Evolutionary conservation across 2,113 vertebrate genomes (phyloP), one percentile per base, ranked within the genome.

Genomic region (Pica pica): DNA sequence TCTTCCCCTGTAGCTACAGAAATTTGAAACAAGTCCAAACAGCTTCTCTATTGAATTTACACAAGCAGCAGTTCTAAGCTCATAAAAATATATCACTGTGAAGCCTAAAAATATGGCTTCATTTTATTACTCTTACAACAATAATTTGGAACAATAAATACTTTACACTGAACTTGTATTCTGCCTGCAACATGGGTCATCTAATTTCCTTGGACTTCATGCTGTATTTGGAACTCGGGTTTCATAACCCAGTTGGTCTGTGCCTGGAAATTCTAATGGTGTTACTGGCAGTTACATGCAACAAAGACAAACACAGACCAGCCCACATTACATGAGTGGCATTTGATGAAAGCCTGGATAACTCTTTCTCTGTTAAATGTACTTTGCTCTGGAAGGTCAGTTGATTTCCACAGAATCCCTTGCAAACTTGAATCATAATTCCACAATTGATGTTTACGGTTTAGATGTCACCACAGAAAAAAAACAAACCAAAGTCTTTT

Each of bases 81-180:
- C 87, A 91, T 97, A 97, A 97, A 97, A 96, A 93, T 96, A 89
- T 89, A 96, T 97, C 95, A 95, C 73, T 92, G 64, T 93, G 90
- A 93, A 95, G 81, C 83, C 93, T 90, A 87, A 88, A 96, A 96
- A 95, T 92, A 95, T 64, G 76, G 64, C 73, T 96, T 95, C 83
- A 81, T 90, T 96, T 96, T 95, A 97, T 95, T 92, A 84, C 80
- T 71, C 71, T 90, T 95, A 77, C 73, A 91, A 70, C 0, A 1
- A 94, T 91, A 97, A 97, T 96, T 96, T 97, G 69, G 78, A 80
- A 35, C 89, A 89, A 90, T 92, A 97, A 89, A 92, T 96, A 95
- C 68, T 96, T 96, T 87, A 94, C 76, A 64, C 44, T 35, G 44
- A 92, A 79, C 77, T 92, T 89, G 37, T 71, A 61, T 84, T 82